Base-by-base conservation (phyloP, 2,888 invertebrate genomes). In the Melanostoma mellinum region DNA sequence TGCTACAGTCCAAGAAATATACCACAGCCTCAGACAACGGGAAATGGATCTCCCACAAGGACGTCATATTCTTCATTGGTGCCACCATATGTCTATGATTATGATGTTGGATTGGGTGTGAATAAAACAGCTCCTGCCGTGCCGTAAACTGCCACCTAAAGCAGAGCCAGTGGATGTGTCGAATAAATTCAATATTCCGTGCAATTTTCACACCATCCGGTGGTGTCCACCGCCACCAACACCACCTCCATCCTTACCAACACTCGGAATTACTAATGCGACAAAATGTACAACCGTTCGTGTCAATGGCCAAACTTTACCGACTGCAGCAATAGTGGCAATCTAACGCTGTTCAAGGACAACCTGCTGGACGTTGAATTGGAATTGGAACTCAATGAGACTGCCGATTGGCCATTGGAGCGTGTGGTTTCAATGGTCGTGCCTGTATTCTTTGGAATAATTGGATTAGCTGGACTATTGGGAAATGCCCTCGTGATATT, bases 401-500 rank as follows among this genome's bases (percentile, higher is more conserved):
- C 61, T 48, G 84, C 53, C 3, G 84, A 92, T 86, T 93, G 93
- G 87, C 90, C 93, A 3, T 88, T 94, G 10, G 93, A 95, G 87
- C 93, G 93, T 60, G 93, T 95, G 61, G 95, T 96, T 0, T 93
- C 94, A 8, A 93, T 94, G 86, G 94, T 95, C 61, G 96, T 96
- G 35, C 96, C 96, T 9, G 93, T 96, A 46, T 94, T 97, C 88
- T 98, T 98, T 89, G 96, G 97, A 3, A 93, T 97, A 85, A 97
- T 97, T 85, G 95, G 96, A 65, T 93, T 97, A 38, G 94, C 97
- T 44, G 98, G 98, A n/a, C 92, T 98, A 6, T 93, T 97, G 67
- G 98, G 98, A 78, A 98, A 98, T 91, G 94, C 95, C 0, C 92
- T 98, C 79, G 97, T 98, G 32, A 97, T 98, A 36, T 92, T 97